phyloP scores from a whole-genome alignment of 2,113 vertebrate genomes.

The Myrmophylax atrothorax region DNA sequence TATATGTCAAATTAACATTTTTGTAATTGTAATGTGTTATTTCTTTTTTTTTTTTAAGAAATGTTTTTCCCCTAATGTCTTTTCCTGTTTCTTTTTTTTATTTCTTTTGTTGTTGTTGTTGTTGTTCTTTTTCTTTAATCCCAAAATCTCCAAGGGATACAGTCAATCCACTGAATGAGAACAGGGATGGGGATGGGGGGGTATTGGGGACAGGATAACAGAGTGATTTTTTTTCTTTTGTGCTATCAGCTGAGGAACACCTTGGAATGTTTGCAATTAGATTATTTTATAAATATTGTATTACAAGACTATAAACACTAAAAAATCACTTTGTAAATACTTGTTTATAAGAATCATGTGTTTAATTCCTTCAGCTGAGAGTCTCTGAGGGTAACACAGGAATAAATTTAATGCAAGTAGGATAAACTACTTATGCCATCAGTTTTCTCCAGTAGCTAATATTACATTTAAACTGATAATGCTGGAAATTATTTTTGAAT shows the following conservation, averaged over 20 bases:
- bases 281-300: conserved; percentile 38
- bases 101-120: not conserved
- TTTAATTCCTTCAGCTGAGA: conserved; percentile 27
- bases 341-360: not conserved
- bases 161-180: not conserved
- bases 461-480: conserved; percentile 8
- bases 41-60: not conserved
- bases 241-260: conserved; percentile 42
- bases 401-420: not conserved
- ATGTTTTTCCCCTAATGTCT: not conserved
- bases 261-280: conserved; percentile 24
- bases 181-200: not conserved
- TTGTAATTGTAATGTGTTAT: not conserved
- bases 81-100: not conserved
- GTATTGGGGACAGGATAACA: not conserved
- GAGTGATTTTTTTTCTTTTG: not conserved
- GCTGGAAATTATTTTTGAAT: not conserved
- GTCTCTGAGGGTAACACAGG: not conserved
- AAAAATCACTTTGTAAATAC: conserved; percentile 48
- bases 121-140: not conserved
- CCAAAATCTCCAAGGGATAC: not conserved
- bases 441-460: not conserved
- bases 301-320: not conserved
- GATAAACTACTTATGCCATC: not conserved
- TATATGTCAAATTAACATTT: not conserved